Evolutionary conservation across 1,140 invertebrate genomes (phyloP), one percentile per base, ranked within the genome.

Genomic region (Aphelinus certus): DNA sequence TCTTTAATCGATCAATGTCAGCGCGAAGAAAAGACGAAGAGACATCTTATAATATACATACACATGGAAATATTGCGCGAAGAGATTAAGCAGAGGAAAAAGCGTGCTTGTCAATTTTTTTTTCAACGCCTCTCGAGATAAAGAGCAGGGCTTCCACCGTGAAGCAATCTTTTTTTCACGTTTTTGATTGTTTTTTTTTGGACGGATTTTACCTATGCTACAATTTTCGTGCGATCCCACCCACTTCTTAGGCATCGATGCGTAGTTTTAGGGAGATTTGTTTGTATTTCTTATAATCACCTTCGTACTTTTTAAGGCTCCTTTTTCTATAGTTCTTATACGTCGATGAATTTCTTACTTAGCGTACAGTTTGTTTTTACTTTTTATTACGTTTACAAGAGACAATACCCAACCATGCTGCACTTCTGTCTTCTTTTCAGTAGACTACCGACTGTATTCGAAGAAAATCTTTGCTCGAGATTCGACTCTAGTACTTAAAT

Each of bases 231-330:
- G 80, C 79, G 77, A 82, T 82, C 77, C 82, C 80, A 81, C 78
- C 76, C 79, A 80, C 68, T 75, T 76, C 76, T 80, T 79, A 83
- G 80, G 79, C 82, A 84, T 81, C 81, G 77, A 84, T 80, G 79
- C 76, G 80, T 84, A 84, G 81, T 79, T 82, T 71, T 83, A 84
- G 79, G 79, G 78, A 80, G 77, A 85, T 82, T 81, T 82, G 82
- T 86, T 87, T 85, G 82, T 87, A 84, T 83, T 86, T 85, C 76
- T 85, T 85, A 81, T 86, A 87, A 83, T 82, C 81, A 81, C 65
- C 80, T 83, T 83, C 79, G 65, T 87, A 87, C 80, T 82, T 80
- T 82, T 79, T 84, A 85, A 85, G 82, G 73, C 77, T 77, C 73
- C 73, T 74, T 79, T 85, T 83, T 83, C 82, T 84, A 82, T 84